These are phyloP conservation scores for Acholoe squamosa DNA, from an alignment of 2,888 invertebrate genomes.

Conservation along the genomic window DNA sequence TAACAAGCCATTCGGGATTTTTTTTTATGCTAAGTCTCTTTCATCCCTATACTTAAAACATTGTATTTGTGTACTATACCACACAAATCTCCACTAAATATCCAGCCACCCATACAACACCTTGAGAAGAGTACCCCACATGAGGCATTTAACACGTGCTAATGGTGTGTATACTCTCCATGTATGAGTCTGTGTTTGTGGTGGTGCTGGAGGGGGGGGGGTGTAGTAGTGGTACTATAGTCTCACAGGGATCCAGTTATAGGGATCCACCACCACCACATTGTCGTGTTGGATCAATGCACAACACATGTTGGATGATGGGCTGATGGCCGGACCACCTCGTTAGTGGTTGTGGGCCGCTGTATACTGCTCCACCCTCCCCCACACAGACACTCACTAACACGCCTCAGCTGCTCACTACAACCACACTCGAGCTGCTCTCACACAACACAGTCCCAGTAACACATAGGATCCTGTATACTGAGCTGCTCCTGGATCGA, in stretches of 20 bases:
- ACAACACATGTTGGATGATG: conserved; percentile 4
- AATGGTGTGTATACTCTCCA: too few relatives aligned
- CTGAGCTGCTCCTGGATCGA: neutral
- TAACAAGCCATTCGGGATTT: too few relatives aligned
- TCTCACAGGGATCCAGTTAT: neutral
- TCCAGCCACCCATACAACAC: too few relatives aligned
- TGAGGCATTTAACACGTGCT: too few relatives aligned
- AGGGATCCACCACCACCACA: neutral
- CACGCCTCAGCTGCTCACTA: neutral
- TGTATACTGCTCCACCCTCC: neutral
- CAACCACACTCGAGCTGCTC: neutral
- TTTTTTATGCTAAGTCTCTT: too few relatives aligned
- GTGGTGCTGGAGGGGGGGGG: neutral
- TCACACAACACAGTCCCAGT: neutral
- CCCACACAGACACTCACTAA: neutral
- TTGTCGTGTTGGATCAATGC: neutral
- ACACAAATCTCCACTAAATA: too few relatives aligned
- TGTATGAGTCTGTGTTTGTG: too few relatives aligned
- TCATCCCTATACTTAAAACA: too few relatives aligned
- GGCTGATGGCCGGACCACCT: conserved; percentile 10
- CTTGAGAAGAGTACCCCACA: too few relatives aligned
- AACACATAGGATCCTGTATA: neutral
- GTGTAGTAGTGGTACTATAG: neutral
- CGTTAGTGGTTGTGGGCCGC: neutral
- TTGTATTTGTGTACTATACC: too few relatives aligned